Evolutionary conservation across 2,888 invertebrate genomes (phyloP).

Genomic region (Apeira syringaria): DNA sequence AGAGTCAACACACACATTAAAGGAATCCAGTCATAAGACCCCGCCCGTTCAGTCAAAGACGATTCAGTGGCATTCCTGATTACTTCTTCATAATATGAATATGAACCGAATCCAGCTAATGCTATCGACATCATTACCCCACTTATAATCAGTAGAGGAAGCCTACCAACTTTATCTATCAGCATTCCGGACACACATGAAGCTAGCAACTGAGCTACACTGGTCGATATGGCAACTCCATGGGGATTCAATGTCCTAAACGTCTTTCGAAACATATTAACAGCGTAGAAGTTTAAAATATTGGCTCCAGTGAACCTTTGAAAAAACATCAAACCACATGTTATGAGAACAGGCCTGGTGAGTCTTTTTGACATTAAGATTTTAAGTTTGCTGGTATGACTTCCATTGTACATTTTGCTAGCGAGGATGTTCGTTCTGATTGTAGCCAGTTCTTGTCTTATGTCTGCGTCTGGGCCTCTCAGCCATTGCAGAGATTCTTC

Average conservation of each 20-base stretch:
- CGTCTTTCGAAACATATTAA: slow-evolving; percentile 93
- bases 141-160: slow-evolving; percentile 92
- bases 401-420: slow-evolving; percentile 64
- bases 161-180: slow-evolving; percentile 93
- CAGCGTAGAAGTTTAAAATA: slow-evolving; percentile 93
- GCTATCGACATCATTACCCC: slow-evolving; percentile 93
- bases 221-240: slow-evolving; percentile 92
- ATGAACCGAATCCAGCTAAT: slow-evolving; percentile 92
- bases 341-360: slow-evolving; percentile 89
- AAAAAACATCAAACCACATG: slow-evolving; percentile 94
- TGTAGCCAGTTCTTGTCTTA: slow-evolving; percentile 88
- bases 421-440: slow-evolving; percentile 87
- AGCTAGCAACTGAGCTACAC: slow-evolving; percentile 91
- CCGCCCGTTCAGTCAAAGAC: slow-evolving; percentile 61
- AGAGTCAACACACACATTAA: slow-evolving; percentile 91
- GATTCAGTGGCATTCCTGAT: slow-evolving; percentile 64
- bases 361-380: slow-evolving; percentile 69
- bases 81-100: slow-evolving; percentile 90
- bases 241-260: slow-evolving; percentile 91
- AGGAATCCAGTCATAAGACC: slow-evolving; percentile 92
- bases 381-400: slow-evolving; percentile 59
- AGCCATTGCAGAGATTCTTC: slow-evolving; percentile 90
- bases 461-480: slow-evolving; percentile 89
- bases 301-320: slow-evolving; percentile 93
- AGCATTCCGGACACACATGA: slow-evolving; percentile 92